Conservation (phyloP, 2,797 vertebrate species). For the Catostomus latipinnis region DNA sequence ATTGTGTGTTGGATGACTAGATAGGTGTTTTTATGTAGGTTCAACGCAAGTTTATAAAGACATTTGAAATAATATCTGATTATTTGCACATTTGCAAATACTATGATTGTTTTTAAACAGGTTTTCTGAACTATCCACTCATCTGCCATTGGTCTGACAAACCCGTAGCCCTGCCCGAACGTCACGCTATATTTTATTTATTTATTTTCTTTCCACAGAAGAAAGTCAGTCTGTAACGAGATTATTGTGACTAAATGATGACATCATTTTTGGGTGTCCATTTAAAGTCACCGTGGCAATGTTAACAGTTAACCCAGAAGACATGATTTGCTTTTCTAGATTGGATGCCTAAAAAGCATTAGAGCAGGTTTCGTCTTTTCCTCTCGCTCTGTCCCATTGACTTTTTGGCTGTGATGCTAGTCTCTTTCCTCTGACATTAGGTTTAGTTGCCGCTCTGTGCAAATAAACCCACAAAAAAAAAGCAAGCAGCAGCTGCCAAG, state of each 20-base stretch:
- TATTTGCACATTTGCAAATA: not conserved
- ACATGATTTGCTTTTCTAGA: slow-evolving; percentile 11
- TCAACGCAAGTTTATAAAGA: not conserved
- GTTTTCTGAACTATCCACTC: no score
- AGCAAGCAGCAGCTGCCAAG: slow-evolving; percentile 16
- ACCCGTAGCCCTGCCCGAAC: no score
- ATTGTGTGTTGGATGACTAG: not conserved
- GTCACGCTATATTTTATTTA: no score
- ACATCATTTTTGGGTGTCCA: no score
- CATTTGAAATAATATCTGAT: not conserved
- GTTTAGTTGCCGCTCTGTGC: slow-evolving; percentile 35
- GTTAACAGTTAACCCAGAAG: not conserved
- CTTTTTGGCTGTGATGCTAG: slow-evolving; percentile 26
- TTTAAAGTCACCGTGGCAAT: not conserved
- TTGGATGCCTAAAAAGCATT: slow-evolving; percentile 23
- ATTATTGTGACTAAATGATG: no score
- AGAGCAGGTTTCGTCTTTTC: slow-evolving; percentile 33
- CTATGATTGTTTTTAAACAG: not conserved
- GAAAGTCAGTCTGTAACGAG: no score
- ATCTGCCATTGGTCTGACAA: no score
- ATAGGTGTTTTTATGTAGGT: no score
- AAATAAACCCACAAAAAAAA: slow-evolving; percentile 12
- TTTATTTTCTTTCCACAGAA: no score
- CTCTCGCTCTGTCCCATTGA: slow-evolving; percentile 27
- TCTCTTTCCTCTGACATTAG: slow-evolving; percentile 27